Conservation (phyloP, 2,888 invertebrate genomes). For the Protodeltote pygarga region DNA sequence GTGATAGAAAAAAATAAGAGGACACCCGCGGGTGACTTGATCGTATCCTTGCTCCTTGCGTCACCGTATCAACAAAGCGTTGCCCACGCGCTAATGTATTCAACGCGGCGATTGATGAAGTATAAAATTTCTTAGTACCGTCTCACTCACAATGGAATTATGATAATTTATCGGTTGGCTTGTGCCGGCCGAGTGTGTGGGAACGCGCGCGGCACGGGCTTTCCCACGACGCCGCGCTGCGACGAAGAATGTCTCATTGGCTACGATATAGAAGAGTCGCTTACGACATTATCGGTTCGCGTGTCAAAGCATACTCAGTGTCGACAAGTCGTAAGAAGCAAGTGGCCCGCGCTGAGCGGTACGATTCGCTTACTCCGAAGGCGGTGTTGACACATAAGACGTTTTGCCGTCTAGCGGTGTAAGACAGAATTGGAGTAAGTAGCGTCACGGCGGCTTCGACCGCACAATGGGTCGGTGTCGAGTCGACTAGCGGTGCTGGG, state of each 20-base stretch:
- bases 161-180: constrained; percentile 87
- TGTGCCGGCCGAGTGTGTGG: constrained; percentile 87
- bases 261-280: constrained; percentile 54
- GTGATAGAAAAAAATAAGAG: constrained; percentile 70
- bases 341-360: constrained; percentile 53
- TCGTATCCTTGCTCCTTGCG: constrained; percentile 58
- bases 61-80: constrained; percentile 76
- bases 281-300: constrained; percentile 66
- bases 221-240: constrained; percentile 80
- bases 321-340: constrained; percentile 66
- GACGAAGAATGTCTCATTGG: constrained; percentile 67
- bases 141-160: constrained; percentile 87
- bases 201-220: constrained; percentile 86
- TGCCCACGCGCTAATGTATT: constrained; percentile 86
- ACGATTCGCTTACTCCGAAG: constrained; percentile 58
- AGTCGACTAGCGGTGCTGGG: constrained; percentile 83
- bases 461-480: constrained; percentile 84
- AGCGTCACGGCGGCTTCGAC: constrained; percentile 85
- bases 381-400: constrained; percentile 65
- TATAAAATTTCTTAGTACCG: constrained; percentile 87
- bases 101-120: constrained; percentile 86
- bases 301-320: constrained; percentile 33
- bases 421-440: constrained; percentile 86
- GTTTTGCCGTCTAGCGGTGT: constrained; percentile 63
- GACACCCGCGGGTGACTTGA: constrained; percentile 55